Conservation (phyloP, 2,888 invertebrate species). For the Stictocephala bisonia region DNA sequence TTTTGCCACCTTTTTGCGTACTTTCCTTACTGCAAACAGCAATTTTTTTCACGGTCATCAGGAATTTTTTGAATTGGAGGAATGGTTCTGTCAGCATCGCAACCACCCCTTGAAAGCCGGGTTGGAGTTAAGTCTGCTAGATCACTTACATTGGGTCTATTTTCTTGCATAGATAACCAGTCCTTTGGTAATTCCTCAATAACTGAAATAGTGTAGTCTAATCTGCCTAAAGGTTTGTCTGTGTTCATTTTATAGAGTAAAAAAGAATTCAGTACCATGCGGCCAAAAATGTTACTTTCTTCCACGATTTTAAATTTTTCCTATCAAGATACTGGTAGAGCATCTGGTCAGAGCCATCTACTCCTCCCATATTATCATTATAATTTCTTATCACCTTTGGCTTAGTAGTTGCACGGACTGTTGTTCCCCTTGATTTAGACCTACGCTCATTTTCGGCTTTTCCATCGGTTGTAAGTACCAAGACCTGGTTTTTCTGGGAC, state of each 20-base stretch:
- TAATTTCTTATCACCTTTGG: constrained; percentile 22
- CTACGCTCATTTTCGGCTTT: constrained; percentile 20
- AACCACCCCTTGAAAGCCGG: background rate
- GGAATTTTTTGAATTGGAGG: constrained; percentile 12
- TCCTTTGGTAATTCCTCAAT: constrained; percentile 14
- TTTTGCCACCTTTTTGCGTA: no score
- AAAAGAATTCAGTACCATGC: constrained; percentile 3
- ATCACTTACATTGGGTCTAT: background rate
- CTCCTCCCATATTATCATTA: constrained; percentile 30
- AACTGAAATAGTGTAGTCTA: constrained; percentile 4
- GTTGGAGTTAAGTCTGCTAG: background rate
- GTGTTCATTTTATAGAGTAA: constrained; percentile 18
- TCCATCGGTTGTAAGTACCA: constrained; percentile 14
- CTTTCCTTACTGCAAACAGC: no score
- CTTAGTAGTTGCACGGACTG: background rate
- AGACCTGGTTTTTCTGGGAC: constrained; percentile 22
- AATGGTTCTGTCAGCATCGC: background rate
- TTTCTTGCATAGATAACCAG: constrained; percentile 8
- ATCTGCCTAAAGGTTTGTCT: background rate
- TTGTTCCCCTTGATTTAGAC: background rate
- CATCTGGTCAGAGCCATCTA: constrained; percentile 12
- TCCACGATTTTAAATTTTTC: background rate
- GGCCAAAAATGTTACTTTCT: constrained; percentile 16
- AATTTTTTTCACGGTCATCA: constrained; percentile 2
- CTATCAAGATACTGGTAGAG: constrained; percentile 13